These are phyloP conservation scores for Cephus spinipes DNA, from an alignment of 2,888 invertebrate species.

Conservation along the genomic window DNA sequence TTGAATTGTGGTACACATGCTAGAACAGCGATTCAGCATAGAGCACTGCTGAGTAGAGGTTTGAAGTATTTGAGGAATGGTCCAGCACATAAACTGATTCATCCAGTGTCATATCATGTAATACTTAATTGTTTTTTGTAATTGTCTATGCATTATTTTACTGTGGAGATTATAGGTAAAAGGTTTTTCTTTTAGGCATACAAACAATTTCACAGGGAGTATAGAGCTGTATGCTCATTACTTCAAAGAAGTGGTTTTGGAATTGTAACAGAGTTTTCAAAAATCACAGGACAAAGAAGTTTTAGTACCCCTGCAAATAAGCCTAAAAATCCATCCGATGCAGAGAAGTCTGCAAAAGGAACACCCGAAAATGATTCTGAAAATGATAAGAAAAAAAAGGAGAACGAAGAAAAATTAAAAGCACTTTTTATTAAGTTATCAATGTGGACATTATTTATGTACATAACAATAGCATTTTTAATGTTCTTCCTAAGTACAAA, in stretches of 20 bases:
- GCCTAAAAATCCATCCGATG: slow-evolving; percentile 18
- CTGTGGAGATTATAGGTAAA: neutral
- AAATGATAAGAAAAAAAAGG: slow-evolving; percentile 43
- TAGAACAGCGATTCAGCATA: neutral
- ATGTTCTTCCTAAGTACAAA: slow-evolving; percentile 18
- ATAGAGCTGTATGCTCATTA: slow-evolving; percentile 68
- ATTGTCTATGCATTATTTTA: neutral
- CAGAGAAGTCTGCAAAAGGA: slow-evolving; percentile 26
- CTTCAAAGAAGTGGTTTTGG: slow-evolving; percentile 34
- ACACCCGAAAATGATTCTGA: slow-evolving; percentile 31
- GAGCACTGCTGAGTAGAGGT: neutral
- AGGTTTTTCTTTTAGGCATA: slow-evolving; percentile 43
- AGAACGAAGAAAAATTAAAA: slow-evolving; percentile 31
- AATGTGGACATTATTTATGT: slow-evolving; percentile 27
- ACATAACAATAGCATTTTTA: slow-evolving; percentile 25
- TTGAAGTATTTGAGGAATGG: slow-evolving; percentile 26
- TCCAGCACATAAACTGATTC: slow-evolving; percentile 21
- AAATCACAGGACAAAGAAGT: slow-evolving; percentile 26
- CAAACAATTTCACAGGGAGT: slow-evolving; percentile 68
- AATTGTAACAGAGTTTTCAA: slow-evolving; percentile 1
- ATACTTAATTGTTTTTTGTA: slow-evolving; percentile 9
- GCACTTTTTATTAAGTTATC: slow-evolving; percentile 35
- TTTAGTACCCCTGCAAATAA: slow-evolving; percentile 37
- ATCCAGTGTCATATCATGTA: slow-evolving; percentile 41
- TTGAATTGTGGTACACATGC: slow-evolving; percentile 22